phyloP scores from a whole-genome alignment of 2,888 invertebrate species.

The Parascotia fuliginaria region DNA sequence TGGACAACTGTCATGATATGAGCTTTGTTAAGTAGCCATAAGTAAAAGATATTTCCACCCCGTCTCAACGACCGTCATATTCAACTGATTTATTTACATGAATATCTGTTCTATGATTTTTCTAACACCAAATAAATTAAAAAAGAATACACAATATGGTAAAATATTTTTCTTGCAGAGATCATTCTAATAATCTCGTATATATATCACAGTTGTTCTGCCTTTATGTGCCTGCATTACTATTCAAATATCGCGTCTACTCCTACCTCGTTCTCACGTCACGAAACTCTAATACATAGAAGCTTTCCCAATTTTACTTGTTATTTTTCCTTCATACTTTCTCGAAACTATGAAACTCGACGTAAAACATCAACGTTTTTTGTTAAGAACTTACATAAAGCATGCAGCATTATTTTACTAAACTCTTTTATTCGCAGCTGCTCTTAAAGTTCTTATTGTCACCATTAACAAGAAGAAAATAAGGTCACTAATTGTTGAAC shows the following conservation, averaged over 20 bases:
- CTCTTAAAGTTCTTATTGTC: conserved; percentile 43
- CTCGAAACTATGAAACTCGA: conserved; percentile 35
- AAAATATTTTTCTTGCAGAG: neutral
- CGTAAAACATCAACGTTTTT: conserved; percentile 36
- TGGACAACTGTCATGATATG: no score
- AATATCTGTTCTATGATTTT: no score
- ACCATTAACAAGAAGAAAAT: conserved; percentile 34
- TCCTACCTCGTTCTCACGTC: conserved; percentile 25
- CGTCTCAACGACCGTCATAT: no score
- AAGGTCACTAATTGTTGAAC: conserved; percentile 36
- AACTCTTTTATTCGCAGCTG: conserved; percentile 38
- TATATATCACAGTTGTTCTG: conserved; percentile 4
- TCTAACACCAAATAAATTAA: no score
- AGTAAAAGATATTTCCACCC: no score
- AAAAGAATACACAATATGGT: neutral
- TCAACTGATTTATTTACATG: no score
- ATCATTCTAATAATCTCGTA: conserved; percentile 7
- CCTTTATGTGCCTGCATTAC: conserved; percentile 28
- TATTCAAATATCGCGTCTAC: conserved; percentile 40
- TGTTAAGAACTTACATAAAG: conserved; percentile 40
- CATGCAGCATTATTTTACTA: conserved; percentile 29
- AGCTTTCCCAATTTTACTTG: conserved; percentile 26
- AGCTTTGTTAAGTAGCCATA: no score
- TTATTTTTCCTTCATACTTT: conserved; percentile 38
- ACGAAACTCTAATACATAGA: conserved; percentile 35